Evolutionary conservation across 2,113 vertebrate genomes (phyloP).

Genomic region (Tetrao urogallus): DNA sequence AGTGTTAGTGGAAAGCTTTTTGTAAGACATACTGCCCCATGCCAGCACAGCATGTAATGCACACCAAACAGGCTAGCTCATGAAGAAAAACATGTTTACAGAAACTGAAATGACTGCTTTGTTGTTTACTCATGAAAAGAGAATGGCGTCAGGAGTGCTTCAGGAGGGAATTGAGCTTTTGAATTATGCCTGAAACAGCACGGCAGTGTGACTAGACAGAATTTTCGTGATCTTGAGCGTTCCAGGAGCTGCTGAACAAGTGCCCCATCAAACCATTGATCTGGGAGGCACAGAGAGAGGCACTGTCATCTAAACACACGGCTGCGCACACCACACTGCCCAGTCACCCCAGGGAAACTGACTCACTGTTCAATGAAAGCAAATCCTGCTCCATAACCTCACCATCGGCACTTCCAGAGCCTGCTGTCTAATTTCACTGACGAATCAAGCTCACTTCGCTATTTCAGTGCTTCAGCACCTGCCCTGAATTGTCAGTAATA

Average conservation of each 20-base stretch:
- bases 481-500: neutral
- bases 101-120: slow-evolving; percentile 61
- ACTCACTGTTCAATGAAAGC: neutral
- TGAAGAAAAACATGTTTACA: slow-evolving; percentile 73
- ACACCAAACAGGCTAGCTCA: slow-evolving; percentile 54
- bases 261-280: neutral
- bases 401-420: neutral
- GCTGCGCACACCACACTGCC: neutral
- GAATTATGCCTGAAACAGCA: neutral
- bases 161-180: slow-evolving; percentile 23
- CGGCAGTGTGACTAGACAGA: neutral
- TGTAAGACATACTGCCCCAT: slow-evolving; percentile 27
- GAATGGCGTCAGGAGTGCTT: slow-evolving; percentile 47
- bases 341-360: neutral
- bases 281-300: neutral
- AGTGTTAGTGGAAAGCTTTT: slow-evolving; percentile 62
- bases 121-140: slow-evolving; percentile 54
- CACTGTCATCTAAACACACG: neutral
- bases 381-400: neutral
- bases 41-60: slow-evolving; percentile 59
- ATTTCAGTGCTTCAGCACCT: neutral
- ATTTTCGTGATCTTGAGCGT: neutral
- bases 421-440: neutral
- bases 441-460: neutral
- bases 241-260: slow-evolving; percentile 12